Base-by-base conservation (phyloP, 2,888 invertebrate genomes). In the Chrysolina haemoptera region DNA sequence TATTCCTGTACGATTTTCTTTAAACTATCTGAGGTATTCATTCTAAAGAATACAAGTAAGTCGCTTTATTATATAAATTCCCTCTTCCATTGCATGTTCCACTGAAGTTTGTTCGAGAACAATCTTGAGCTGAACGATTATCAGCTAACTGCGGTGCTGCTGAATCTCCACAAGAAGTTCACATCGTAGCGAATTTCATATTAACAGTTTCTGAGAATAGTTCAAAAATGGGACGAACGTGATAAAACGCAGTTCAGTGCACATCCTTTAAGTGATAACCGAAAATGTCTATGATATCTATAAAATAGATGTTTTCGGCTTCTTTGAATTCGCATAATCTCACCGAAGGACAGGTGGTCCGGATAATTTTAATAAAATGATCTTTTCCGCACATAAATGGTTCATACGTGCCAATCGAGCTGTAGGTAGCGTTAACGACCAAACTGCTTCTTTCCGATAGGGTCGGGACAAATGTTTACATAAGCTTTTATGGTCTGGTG, bases 361-460 rank as follows among this genome's bases (percentile, higher is more conserved):
- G 11, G 12, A 1, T 22, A 12, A 20, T 53, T 53, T 53, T 22
- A 53, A 53, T 53, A 53, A 53, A 53, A 53, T 10, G 20, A 18
- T 53, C 18, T 53, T 53, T 53, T 0, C 53, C 12, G 18, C 5
- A 22, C 20, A 20, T 11, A 20, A 53, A 53, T 53, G 53, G 11
- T 53, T 53, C 20, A 53, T 53, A 53, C 20, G 53, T 53, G 53
- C 53, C 53, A 53, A 53, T 53, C 20, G 53, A 20, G 20, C 35
- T 35, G 27, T 27, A 27, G 1, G 5, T 53, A 20, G 53, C 53
- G 10, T 53, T 20, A 53, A 53, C 20, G 53, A 12, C 20, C 4
- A 11, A 20, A 12, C 16, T 18, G 53, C 53, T 20, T 53, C 18
- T 53, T 12, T 53, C 53, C 11, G 53, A 18, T 12, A 18, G 53